Percentiles rank a stretch among this genome's conserved stretches.
Evolutionary conservation across 2,888 invertebrate genomes (phyloP).

Genomic region (Volucella inflata): DNA sequence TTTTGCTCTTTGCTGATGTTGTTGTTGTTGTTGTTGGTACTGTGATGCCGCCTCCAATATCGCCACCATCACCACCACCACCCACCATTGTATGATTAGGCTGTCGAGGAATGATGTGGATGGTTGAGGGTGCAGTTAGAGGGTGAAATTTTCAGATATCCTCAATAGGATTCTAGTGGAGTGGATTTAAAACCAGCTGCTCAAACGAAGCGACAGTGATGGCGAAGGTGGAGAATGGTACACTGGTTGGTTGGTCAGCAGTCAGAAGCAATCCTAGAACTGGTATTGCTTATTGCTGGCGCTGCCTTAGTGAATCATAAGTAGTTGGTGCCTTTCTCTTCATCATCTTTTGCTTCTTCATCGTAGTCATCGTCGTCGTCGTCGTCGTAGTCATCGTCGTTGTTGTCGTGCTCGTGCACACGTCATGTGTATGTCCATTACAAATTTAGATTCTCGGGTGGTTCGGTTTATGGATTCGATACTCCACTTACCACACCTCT

Average conservation of each 20-base stretch:
- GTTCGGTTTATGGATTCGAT: constrained; percentile 60
- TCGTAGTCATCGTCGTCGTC: constrained; percentile 34
- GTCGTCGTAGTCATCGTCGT: constrained; percentile 18
- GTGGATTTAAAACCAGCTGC: constrained; percentile 59
- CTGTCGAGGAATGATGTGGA: constrained; percentile 16
- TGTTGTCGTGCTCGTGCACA: constrained; percentile 40
- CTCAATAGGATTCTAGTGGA: neutral
- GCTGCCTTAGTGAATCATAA: constrained; percentile 68
- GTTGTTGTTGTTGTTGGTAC: constrained; percentile 17
- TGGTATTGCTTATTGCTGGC: constrained; percentile 27
- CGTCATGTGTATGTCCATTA: constrained; percentile 67
- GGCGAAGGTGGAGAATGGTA: constrained; percentile 24
- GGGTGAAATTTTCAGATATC: constrained; percentile 24
- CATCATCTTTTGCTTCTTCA: constrained; percentile 62
- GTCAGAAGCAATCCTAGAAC: constrained; percentile 41
- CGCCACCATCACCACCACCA: constrained; percentile 46
- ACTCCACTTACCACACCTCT: constrained; percentile 40
- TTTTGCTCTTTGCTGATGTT: constrained; percentile 55
- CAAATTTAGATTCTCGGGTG: constrained; percentile 68
- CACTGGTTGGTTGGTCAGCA: constrained; percentile 54
- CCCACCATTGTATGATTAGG: constrained; percentile 63
- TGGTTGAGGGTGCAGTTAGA: too few relatives aligned
- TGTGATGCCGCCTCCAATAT: constrained; percentile 21
- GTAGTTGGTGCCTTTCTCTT: constrained; percentile 54
- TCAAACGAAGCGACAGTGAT: constrained; percentile 40